Base-by-base conservation (phyloP, 2,888 invertebrate species). In the Leptopilina drosophilae region DNA sequence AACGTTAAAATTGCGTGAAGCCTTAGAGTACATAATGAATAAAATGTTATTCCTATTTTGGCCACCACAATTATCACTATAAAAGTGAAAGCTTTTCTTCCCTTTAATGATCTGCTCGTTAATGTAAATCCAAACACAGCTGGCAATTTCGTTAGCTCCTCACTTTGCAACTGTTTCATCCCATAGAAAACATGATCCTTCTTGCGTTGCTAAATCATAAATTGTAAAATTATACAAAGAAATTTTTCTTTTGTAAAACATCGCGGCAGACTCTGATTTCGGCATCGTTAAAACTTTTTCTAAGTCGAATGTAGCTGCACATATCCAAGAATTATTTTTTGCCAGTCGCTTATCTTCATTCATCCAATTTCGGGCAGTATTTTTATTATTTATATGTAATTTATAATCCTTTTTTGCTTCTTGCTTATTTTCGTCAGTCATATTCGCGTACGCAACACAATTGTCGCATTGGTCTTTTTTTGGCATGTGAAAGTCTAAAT, bases 131-230 rank as follows among this genome's bases (percentile, higher is more conserved):
- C 77, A 83, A 20, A 83, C 33, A 56, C 81, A 83, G 62, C 83
- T 82, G 62, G 65, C 56, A 40, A 82, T 82, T 65, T 82, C 80
- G 26, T 84, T 82, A 14, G 81, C 80, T 56, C 81, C 80, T 59
- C 79, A 80, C 14, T 78, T 65, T 64, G 67, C 82, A 53, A 82
- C 65, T 33, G 82, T 82, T 62, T 84, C 82, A 64, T 84, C 81
- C 79, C 84, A 84, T 5, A 82, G 78, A 53, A 78, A 65, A 53
- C 81, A 82, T n/a, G 64, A 56, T 15, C 82, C 81, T 77, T 80
- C 77, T 26, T 78, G 73, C 12, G 9, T 66, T 12, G 6, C 66
- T 59, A 78, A 11, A 62, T 80, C 46, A 33, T 66, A 81, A n/a
- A 80, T 20, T 1, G 77, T 81, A 15, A 81, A 81, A 76, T 81